A percentile compares a stretch with the other conserved stretches of the same genome.
Conservation (phyloP, 2,888 invertebrate species). For the Peribatodes rhomboidaria region DNA sequence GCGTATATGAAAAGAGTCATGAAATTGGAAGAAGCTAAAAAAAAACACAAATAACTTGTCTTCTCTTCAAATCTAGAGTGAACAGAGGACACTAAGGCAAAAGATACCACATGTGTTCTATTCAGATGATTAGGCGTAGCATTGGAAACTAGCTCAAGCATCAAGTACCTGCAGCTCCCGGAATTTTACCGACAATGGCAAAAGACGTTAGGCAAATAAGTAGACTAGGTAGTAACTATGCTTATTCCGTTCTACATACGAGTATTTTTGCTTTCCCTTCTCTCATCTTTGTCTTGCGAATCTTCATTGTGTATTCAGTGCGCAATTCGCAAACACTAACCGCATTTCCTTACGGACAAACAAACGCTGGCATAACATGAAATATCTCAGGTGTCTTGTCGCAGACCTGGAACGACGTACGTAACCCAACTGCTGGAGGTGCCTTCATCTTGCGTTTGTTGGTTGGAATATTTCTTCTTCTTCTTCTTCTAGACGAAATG, state of each 20-base stretch:
- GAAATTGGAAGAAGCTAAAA: too few species aligned
- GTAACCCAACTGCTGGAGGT: background rate
- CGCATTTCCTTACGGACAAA: conserved; percentile 23
- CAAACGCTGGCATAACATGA: conserved; percentile 18
- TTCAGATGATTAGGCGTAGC: conserved; percentile 9
- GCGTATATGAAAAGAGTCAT: too few species aligned
- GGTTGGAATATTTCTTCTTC: background rate
- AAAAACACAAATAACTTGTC: too few species aligned
- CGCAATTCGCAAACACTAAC: conserved; percentile 28
- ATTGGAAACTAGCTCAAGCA: conserved; percentile 5
- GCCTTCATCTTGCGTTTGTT: background rate
- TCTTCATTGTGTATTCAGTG: conserved; percentile 32
- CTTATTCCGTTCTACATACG: conserved; percentile 6
- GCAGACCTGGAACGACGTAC: background rate
- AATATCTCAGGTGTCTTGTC: conserved; percentile 17
- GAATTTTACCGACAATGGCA: background rate
- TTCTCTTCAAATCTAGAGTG: too few species aligned
- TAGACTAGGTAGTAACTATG: background rate
- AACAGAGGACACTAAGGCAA: too few species aligned
- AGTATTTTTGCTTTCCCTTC: conserved; percentile 22
- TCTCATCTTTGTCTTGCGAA: conserved; percentile 23
- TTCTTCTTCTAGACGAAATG: too few species aligned
- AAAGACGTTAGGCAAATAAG: background rate
- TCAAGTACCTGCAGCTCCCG: conserved; percentile 8
- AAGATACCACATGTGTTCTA: too few species aligned